Evolutionary conservation across 2,888 invertebrate species (phyloP).

Genomic region (Lottia scabra): DNA sequence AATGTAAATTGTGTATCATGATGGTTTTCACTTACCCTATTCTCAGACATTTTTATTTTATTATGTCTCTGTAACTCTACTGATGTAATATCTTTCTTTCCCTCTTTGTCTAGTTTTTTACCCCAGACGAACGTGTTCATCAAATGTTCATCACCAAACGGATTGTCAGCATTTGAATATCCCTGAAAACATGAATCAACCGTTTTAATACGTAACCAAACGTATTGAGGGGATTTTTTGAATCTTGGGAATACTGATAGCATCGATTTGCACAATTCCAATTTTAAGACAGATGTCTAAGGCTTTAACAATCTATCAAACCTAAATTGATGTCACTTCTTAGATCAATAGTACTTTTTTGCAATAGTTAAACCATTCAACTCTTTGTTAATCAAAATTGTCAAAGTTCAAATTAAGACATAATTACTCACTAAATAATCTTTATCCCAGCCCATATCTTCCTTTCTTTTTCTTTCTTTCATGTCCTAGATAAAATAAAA

Average conservation of each 20-base stretch:
- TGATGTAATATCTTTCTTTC: slow-evolving; percentile 75
- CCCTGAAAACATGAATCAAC: slow-evolving; percentile 71
- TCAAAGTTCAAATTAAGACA: too few relatives aligned
- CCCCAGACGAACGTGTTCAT: slow-evolving; percentile 96
- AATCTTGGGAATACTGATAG: too few relatives aligned
- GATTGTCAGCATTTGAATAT: slow-evolving; percentile 98
- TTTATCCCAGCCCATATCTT: slow-evolving; percentile 97
- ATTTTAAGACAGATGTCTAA: too few relatives aligned
- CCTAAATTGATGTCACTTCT: too few relatives aligned
- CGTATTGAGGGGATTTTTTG: too few relatives aligned
- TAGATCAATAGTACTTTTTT: too few relatives aligned
- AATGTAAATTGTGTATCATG: too few relatives aligned
- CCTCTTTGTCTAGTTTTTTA: slow-evolving; percentile 95
- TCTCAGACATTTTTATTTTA: slow-evolving; percentile 89
- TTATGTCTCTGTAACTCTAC: slow-evolving; percentile 83
- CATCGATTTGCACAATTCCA: too few relatives aligned
- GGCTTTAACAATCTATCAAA: too few relatives aligned
- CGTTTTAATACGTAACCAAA: too few relatives aligned
- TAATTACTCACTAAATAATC: slow-evolving; percentile 80
- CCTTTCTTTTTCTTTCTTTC: slow-evolving; percentile 85
- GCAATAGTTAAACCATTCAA: too few relatives aligned
- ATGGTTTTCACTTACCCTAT: slow-evolving; percentile 77
- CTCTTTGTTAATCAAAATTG: too few relatives aligned
- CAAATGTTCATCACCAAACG: slow-evolving; percentile 96
- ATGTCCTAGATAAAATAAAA: slow-evolving; percentile 73